phyloP scores from a whole-genome alignment of 2,113 vertebrate genomes.

The Aspiorhynchus laticeps region DNA sequence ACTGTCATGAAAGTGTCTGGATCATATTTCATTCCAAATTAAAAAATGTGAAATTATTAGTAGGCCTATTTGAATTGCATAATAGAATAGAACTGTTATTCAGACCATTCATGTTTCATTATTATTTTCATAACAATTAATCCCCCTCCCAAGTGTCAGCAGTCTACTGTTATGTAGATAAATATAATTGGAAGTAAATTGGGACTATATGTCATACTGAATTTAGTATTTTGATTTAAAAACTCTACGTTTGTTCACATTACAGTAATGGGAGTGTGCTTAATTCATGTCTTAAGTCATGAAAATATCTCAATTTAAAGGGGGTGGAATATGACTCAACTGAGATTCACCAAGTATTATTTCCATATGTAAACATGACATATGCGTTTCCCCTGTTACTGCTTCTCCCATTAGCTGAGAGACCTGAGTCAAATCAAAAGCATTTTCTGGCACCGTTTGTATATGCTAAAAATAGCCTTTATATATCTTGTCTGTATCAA shows the following conservation, averaged over 20 bases:
- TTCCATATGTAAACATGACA: background rate
- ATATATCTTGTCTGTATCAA: background rate
- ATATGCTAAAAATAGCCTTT: background rate
- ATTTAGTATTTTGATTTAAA: background rate
- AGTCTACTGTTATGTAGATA: background rate
- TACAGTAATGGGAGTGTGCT: background rate
- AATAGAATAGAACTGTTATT: background rate
- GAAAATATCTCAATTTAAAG: background rate
- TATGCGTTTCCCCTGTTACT: background rate
- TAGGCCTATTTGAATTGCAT: too few relatives aligned
- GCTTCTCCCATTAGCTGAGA: background rate
- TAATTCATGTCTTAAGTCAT: background rate
- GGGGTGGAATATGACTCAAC: background rate
- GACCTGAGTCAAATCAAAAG: background rate
- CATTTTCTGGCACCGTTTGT: constrained; percentile 5
- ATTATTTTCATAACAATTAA: background rate
- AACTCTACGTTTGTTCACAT: background rate
- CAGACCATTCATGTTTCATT: background rate
- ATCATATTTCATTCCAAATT: background rate
- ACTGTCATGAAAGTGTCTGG: background rate
- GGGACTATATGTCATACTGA: background rate
- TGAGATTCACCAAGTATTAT: background rate
- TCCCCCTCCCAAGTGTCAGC: background rate
- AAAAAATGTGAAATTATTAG: background rate
- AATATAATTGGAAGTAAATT: background rate